These are phyloP conservation scores for Phorcus lineatus DNA, from an alignment of 2,888 invertebrate genomes.

Conservation along the genomic window DNA sequence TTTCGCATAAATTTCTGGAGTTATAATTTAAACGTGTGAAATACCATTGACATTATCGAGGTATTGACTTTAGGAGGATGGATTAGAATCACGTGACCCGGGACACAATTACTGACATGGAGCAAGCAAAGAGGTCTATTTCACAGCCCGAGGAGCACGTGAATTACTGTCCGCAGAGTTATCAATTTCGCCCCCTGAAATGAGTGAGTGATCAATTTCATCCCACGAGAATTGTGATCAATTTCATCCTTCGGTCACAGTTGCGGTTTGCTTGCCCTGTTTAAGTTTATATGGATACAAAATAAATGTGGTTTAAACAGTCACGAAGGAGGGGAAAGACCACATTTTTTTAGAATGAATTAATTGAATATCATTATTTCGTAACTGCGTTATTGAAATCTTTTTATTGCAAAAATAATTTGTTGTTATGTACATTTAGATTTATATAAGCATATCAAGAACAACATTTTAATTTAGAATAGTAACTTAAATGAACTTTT, in stretches of 20 bases:
- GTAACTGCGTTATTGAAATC: too few species aligned
- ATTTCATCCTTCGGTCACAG: background rate
- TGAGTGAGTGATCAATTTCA: conserved; percentile 10
- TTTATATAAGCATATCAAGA: too few species aligned
- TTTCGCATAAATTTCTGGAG: background rate
- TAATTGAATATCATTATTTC: too few species aligned
- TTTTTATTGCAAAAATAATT: too few species aligned
- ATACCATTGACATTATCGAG: background rate
- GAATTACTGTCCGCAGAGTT: conserved; percentile 8
- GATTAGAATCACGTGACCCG: conserved; percentile 6
- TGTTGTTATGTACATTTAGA: too few species aligned
- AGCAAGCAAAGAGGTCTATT: conserved; percentile 13
- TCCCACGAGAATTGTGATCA: background rate
- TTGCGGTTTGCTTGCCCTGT: background rate
- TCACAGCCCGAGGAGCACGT: background rate
- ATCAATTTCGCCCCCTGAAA: conserved; percentile 1
- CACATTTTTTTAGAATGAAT: too few species aligned
- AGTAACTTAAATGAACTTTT: too few species aligned
- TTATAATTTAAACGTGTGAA: background rate
- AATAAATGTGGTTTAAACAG: too few species aligned
- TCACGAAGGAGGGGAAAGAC: too few species aligned
- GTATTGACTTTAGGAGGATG: background rate
- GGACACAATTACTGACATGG: conserved; percentile 13
- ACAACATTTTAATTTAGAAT: too few species aligned
- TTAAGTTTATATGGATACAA: too few species aligned